Evolutionary conservation across 2,113 vertebrate species (phyloP), one percentile per base, ranked within the genome.

Genomic region (Suricata suricatta): DNA sequence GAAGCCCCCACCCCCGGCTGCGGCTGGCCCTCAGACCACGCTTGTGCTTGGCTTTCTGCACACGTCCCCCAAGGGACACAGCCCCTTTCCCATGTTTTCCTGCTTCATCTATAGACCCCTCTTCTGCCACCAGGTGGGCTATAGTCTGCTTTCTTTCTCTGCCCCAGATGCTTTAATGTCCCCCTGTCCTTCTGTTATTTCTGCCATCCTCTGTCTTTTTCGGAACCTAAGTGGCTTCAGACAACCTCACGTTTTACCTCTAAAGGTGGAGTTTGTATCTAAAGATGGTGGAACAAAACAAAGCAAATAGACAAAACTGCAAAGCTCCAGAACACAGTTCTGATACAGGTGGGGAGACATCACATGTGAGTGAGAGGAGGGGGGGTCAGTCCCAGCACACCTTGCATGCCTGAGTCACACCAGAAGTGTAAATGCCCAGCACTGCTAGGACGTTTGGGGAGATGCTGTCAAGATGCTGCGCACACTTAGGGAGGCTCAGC

Each of bases 401-500:
- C n/a, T n/a, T 5, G 7, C 31, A 21, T 60, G 69, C 77, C 68
- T 89, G 64, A 17, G 69, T 64, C 9, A 27, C 27, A 76, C 1
- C 0, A 4, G 57, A 60, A 15, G 5, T 7, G 72, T 35, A 38
- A 54, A 54, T 83, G 7, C 47, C 17, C 17, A 25, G 19, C 23
- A 47, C 15, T 41, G 35, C 8, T 52, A 80, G 91, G 71, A 68
- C 54, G 29, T 76, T 38, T 88, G 76, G 64, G 38, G 31, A 60
- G 29, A 68, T 4, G 2, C 47, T 19, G 17, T 27, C 23, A 66
- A 71, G 31, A 47, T 17, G 33, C 29, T 4, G 0, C 2, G 2
- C 7, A 29, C 21, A 38, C 29, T 14, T 38, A 6, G 0, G 1
- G 29, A 41, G 35, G 60, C 9, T 7, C 15, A 16, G 8, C 19